phyloP scores from a whole-genome alignment of 2,113 vertebrate species.

The Herpetotheres cachinnans region DNA sequence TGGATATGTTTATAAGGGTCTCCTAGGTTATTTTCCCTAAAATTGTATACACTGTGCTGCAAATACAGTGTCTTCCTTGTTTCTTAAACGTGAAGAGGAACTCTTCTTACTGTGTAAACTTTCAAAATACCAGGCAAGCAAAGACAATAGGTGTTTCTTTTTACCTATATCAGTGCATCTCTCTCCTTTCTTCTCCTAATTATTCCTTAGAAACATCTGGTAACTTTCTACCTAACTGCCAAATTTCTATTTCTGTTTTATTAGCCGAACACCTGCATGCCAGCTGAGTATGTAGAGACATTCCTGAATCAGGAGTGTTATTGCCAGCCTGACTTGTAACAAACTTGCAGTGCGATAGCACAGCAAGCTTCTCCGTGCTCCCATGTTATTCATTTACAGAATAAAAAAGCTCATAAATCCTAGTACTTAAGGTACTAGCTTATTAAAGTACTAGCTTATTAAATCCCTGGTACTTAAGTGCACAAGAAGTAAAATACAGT shows the following conservation, averaged over 20 bases:
- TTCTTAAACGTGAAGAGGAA: not conserved
- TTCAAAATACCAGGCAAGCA: not conserved
- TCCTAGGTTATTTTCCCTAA: not conserved
- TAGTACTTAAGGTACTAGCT: not conserved
- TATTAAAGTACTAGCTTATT: not conserved
- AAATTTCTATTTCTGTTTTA: constrained; percentile 51
- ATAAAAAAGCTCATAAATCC: not conserved
- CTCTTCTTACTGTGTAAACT: not conserved
- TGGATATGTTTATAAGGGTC: not conserved
- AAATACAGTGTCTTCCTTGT: not conserved
- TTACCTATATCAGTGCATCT: not conserved
- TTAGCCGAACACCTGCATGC: constrained; percentile 30
- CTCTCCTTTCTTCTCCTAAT: not conserved
- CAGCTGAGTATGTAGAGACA: constrained; percentile 31
- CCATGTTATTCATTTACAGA: not conserved
- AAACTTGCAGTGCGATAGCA: not conserved
- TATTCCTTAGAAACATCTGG: constrained; percentile 18
- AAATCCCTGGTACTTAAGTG: not conserved
- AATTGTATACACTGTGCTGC: not conserved
- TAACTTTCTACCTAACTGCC: constrained; percentile 1
- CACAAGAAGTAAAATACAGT: not conserved
- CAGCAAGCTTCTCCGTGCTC: not conserved
- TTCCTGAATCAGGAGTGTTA: constrained; percentile 6
- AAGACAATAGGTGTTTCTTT: not conserved
- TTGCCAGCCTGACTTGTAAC: not conserved